Evolutionary conservation across 2,113 vertebrate species (phyloP).

Genomic region (Boleophthalmus pectinirostris): DNA sequence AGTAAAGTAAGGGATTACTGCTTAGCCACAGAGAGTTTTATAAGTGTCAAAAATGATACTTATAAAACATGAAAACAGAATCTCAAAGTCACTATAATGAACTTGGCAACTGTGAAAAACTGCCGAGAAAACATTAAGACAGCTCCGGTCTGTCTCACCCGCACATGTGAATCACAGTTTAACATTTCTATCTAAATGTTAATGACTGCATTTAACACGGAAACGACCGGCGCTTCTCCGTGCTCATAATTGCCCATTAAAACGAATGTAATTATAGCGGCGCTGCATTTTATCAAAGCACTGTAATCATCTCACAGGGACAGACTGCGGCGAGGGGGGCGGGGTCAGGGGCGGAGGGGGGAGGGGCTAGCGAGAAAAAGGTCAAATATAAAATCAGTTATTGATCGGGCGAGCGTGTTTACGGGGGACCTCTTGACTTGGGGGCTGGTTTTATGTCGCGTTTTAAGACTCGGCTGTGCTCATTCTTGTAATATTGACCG

Average conservation of each 20-base stretch:
- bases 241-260: conserved; percentile 9
- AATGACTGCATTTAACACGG: conserved; percentile 12
- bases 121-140: not conserved
- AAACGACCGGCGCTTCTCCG: conserved; percentile 7
- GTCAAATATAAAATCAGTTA: conserved; percentile 3
- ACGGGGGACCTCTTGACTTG: not conserved
- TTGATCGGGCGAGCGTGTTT: not conserved
- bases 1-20: no score
- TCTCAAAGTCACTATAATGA: no score
- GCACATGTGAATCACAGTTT: conserved; percentile 12
- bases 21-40: no score
- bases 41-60: no score
- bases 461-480: not conserved
- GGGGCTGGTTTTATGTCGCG: not conserved
- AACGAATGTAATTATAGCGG: conserved; percentile 8
- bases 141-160: not conserved
- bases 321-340: not conserved
- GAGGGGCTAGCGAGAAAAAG: not conserved
- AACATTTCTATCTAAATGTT: conserved; percentile 18
- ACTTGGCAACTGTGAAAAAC: not conserved
- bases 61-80: no score
- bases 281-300: not conserved
- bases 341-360: not conserved
- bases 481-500: not conserved
- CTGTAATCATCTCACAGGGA: not conserved